Percentiles rank a stretch among this genome's conserved stretches.
These are phyloP conservation scores for Masnerella sp. DNA, from an alignment of 2,888 invertebrate genomes.

Conservation along the genomic window DNA sequence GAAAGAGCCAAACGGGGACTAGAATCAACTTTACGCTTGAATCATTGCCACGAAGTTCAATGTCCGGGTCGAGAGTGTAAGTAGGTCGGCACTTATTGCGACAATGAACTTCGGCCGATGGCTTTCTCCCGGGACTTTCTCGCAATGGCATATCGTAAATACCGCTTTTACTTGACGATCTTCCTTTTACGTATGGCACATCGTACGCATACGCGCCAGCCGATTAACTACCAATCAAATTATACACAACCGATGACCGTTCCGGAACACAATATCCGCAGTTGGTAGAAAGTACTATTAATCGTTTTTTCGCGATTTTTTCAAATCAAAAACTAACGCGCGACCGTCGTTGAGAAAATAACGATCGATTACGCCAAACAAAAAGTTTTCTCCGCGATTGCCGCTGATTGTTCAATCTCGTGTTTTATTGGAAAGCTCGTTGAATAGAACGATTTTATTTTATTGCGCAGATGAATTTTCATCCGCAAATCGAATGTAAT, in stretches of 20 bases:
- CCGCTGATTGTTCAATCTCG: no score
- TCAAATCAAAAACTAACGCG: no score
- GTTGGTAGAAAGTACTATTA: no score
- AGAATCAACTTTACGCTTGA: constrained; percentile 54
- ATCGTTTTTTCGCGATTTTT: no score
- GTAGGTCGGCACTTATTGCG: constrained; percentile 63
- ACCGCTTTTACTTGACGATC: constrained; percentile 58
- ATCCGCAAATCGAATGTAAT: no score
- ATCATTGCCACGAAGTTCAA: constrained; percentile 61
- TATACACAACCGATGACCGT: constrained; percentile 32
- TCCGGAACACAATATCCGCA: constrained; percentile 33
- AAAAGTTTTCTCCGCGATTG: no score
- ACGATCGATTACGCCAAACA: no score
- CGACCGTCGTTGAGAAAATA: no score
- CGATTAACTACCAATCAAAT: constrained; percentile 44
- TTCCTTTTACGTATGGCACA: constrained; percentile 45
- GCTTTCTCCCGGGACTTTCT: constrained; percentile 67
- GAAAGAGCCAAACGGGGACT: constrained; percentile 34
- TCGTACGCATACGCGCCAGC: constrained; percentile 18
- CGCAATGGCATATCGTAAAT: constrained; percentile 59
- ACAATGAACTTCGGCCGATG: constrained; percentile 62
- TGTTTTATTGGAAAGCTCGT: no score
- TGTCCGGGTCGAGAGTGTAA: constrained; percentile 61
- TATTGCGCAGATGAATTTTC: no score
- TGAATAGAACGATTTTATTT: no score